Conservation (phyloP, 2,888 invertebrate genomes). For the Drosophila emarginata region DNA sequence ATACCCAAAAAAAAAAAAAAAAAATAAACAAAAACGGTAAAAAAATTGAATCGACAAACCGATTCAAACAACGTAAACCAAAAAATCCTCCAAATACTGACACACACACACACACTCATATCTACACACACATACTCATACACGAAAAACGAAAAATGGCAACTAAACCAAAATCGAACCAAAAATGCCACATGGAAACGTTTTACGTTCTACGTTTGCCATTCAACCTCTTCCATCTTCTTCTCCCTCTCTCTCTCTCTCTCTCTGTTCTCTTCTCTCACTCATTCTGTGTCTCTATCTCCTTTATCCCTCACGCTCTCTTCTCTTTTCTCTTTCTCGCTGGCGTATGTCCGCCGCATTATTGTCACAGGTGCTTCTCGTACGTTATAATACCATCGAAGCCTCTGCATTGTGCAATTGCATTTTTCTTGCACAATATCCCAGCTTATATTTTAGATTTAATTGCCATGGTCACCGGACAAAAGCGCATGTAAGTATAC, state of each 20-base stretch:
- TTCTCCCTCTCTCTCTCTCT: not conserved
- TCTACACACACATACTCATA: slow-evolving; percentile 9
- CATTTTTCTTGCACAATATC: slow-evolving; percentile 82
- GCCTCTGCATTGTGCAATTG: slow-evolving; percentile 80
- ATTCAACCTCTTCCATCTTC: not conserved
- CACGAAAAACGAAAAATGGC: slow-evolving; percentile 38
- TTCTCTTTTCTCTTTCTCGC: not conserved
- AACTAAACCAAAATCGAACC: slow-evolving; percentile 71
- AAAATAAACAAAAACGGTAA: slow-evolving; percentile 20
- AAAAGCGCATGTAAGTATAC: slow-evolving; percentile 82
- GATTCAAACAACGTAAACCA: slow-evolving; percentile 26
- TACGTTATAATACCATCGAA: slow-evolving; percentile 83
- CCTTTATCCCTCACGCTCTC: not conserved
- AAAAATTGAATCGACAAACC: slow-evolving; percentile 33
- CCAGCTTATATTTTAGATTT: slow-evolving; percentile 83
- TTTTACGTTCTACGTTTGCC: slow-evolving; percentile 26
- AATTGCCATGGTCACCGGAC: slow-evolving; percentile 82
- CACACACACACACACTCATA: slow-evolving; percentile 30
- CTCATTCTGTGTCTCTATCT: not conserved
- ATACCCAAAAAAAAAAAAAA: slow-evolving; percentile 34
- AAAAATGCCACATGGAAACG: slow-evolving; percentile 45
- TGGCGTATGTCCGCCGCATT: slow-evolving; percentile 60
- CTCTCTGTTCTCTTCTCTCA: not conserved
- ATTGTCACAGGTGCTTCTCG: slow-evolving; percentile 82
- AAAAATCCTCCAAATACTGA: slow-evolving; percentile 4